These are phyloP conservation scores for Aquatica leii DNA, from an alignment of 2,888 invertebrate genomes.

Conservation along the genomic window DNA sequence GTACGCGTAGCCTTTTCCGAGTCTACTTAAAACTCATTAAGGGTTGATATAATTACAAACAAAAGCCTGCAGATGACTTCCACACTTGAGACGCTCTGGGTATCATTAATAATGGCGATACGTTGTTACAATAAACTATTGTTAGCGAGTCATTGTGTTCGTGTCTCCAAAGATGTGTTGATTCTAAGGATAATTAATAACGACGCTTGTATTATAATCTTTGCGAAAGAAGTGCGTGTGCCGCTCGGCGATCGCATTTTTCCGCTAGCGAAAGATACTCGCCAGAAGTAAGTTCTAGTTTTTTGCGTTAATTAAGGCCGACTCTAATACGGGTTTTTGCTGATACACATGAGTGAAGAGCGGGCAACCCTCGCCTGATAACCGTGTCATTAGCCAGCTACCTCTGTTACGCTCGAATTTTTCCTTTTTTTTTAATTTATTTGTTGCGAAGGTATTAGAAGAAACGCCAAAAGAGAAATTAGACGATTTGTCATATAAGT, in stretches of 20 bases:
- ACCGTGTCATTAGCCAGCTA: slow-evolving; percentile 50
- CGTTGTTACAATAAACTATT: slow-evolving; percentile 59
- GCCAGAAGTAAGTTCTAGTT: slow-evolving; percentile 46
- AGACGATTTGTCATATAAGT: slow-evolving; percentile 45
- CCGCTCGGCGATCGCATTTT: slow-evolving; percentile 36
- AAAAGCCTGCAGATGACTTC: slow-evolving; percentile 56
- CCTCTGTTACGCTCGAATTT: slow-evolving; percentile 40
- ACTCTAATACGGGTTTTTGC: slow-evolving; percentile 60
- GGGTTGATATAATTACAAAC: slow-evolving; percentile 55
- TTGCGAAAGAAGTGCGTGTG: slow-evolving; percentile 1
- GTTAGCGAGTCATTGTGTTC: slow-evolving; percentile 57
- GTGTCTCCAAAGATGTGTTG: slow-evolving; percentile 59
- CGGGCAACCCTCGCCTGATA: slow-evolving; percentile 52
- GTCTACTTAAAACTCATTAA: slow-evolving; percentile 58
- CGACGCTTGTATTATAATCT: slow-evolving; percentile 18
- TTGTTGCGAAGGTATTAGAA: too few species aligned
- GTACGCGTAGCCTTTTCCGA: slow-evolving; percentile 38
- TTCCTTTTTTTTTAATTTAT: too few species aligned
- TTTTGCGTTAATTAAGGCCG: slow-evolving; percentile 61
- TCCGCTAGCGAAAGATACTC: slow-evolving; percentile 35
- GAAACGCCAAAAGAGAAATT: slow-evolving; percentile 30
- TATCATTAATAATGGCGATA: slow-evolving; percentile 59
- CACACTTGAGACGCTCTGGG: slow-evolving; percentile 51
- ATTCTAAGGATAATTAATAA: slow-evolving; percentile 57
- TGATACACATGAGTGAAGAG: slow-evolving; percentile 57